Conservation (phyloP, 2,888 invertebrate genomes). For the Ernsta delagoae region DNA sequence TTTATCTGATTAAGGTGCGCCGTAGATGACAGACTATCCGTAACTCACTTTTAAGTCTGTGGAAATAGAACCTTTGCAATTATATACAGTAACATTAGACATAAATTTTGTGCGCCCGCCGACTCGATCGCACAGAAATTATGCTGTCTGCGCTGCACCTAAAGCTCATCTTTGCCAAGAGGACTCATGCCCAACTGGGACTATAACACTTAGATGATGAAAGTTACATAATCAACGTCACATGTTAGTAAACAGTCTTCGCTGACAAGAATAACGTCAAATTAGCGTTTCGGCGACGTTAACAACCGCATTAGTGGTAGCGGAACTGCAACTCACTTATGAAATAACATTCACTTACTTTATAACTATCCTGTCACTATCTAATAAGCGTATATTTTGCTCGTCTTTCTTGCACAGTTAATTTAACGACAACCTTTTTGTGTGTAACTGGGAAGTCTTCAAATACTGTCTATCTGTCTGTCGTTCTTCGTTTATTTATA, state of each 20-base stretch:
- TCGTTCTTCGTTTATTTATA: too few relatives aligned
- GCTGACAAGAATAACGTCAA: constrained; percentile 4
- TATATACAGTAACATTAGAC: too few relatives aligned
- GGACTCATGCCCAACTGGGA: too few relatives aligned
- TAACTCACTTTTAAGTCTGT: too few relatives aligned
- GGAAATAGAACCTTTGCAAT: too few relatives aligned
- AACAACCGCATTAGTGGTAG: constrained; percentile 21
- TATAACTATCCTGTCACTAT: neutral
- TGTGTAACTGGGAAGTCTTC: neutral
- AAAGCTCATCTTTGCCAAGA: too few relatives aligned
- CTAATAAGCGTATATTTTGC: neutral
- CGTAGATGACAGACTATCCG: too few relatives aligned
- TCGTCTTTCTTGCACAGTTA: neutral
- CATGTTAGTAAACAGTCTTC: too few relatives aligned
- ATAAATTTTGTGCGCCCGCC: too few relatives aligned
- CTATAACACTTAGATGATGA: neutral
- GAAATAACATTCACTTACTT: constrained; percentile 5
- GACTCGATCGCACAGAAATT: too few relatives aligned
- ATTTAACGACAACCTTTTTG: neutral
- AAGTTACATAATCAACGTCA: neutral
- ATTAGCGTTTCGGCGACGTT: neutral
- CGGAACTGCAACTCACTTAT: constrained; percentile 12
- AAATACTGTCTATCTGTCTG: neutral
- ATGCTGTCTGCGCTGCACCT: too few relatives aligned
- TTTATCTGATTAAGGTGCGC: too few relatives aligned